A percentile compares a stretch with the other conserved stretches of the same genome.
phyloP scores from a whole-genome alignment of 2,113 vertebrate species.

The Pithys albifrons region DNA sequence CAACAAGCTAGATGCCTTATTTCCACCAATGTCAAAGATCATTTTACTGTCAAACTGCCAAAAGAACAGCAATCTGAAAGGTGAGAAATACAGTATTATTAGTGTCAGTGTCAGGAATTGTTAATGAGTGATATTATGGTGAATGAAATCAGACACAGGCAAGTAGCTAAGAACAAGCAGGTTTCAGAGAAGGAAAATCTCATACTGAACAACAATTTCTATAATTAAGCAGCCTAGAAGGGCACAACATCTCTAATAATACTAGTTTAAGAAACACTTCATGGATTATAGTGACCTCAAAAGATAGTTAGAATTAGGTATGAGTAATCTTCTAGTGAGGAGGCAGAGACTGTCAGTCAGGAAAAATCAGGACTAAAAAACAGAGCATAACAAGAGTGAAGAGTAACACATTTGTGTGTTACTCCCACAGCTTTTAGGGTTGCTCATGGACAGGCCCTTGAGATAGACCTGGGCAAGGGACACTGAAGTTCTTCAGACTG shows the following conservation, averaged over 20 bases:
- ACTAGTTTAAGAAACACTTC: neutral
- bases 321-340: neutral
- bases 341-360: neutral
- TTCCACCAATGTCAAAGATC: neutral
- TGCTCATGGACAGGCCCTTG: neutral
- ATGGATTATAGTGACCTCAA: neutral
- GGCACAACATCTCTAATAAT: neutral
- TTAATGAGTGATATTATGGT: neutral
- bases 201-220: neutral
- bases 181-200: neutral
- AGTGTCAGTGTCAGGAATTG: neutral
- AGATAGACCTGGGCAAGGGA: neutral
- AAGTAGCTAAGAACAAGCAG: neutral
- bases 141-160: neutral
- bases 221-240: neutral
- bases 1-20: neutral
- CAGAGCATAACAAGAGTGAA: neutral
- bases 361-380: neutral
- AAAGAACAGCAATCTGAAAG: neutral
- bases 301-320: neutral
- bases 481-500: neutral
- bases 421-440: neutral
- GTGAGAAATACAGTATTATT: neutral
- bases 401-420: neutral
- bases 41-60: neutral